Base-by-base conservation (phyloP, 2,113 vertebrate species). In the Gavia stellata region DNA sequence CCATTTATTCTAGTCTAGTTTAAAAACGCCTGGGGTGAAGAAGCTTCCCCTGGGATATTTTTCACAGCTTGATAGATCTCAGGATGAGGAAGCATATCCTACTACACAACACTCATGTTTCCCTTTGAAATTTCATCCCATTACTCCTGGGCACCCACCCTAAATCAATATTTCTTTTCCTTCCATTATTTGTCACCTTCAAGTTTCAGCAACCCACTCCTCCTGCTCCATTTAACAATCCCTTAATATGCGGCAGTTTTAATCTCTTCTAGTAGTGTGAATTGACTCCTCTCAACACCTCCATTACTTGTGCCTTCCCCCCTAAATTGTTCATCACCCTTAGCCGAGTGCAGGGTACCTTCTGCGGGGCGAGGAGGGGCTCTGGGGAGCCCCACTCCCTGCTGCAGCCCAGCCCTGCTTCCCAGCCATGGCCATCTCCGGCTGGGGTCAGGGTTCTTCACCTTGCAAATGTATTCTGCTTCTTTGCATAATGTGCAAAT, bases 91-190 rank as follows among this genome's bases (percentile, higher is more conserved):
- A 94, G 44, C 20, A 66, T 85, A 86, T 92, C 61, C 58, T 79
- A 65, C 80, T 58, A 94, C 52, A 94, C 45, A 73, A 31, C 36
- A 38, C 15, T 92, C 66, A 42, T 53, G 68, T 75, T 94, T 92
- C 49, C 62, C 62, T 95, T 89, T 87, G 81, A 96, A 95, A 87
- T 91, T 78, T 81, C 73, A 92, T 84, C 62, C 31, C 23, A 11
- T 79, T 84, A 45, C 65, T 67, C 65, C 81, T 65, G 52, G 77
- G 62, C 73, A 89, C 11, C 21, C 53, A 65, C 56, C 83, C 56
- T 92, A 87, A 94, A 90, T 65, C 94, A 90, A 53, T 92, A 92
- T 94, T 94, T 81, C 83, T 75, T 92, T 94, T 84, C 49, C 42
- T 91, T 79, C 68, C 8, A 2, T 78, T 81, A 75, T 89, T 94